Evolutionary conservation across 2,113 vertebrate genomes (phyloP).

Genomic region (Furnarius figulus): DNA sequence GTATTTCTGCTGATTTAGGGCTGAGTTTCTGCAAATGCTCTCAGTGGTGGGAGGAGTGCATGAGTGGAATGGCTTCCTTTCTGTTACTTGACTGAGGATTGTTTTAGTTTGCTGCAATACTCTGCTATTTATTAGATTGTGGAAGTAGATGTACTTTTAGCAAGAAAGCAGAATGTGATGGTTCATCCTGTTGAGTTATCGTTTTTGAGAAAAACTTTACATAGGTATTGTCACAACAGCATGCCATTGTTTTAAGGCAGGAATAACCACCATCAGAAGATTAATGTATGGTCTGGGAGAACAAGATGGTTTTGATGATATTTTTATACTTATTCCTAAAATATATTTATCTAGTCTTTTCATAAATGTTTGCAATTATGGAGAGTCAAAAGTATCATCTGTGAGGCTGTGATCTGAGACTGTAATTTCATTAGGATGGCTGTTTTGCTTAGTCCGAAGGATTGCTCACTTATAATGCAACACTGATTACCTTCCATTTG

Average conservation of each 20-base stretch:
- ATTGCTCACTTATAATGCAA: neutral
- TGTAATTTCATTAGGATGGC: neutral
- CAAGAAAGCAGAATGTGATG: neutral
- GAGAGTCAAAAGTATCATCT: neutral
- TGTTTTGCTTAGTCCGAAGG: neutral
- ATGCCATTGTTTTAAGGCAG: neutral
- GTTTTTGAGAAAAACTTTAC: neutral
- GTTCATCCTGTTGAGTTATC: neutral
- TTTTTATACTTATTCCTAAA: neutral
- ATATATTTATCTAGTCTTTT: neutral
- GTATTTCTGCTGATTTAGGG: neutral
- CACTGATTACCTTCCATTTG: neutral
- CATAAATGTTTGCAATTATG: neutral
- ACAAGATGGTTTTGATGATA: neutral
- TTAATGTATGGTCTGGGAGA: neutral
- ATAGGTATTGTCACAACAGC: neutral
- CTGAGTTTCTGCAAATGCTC: neutral
- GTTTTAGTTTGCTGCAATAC: neutral
- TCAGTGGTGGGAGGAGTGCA: neutral
- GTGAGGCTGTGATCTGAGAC: neutral
- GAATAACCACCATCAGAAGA: neutral
- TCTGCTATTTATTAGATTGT: neutral
- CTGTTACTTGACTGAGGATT: neutral
- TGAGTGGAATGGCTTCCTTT: neutral
- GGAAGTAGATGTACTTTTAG: neutral